These are phyloP conservation scores for Erebia ligea DNA, from an alignment of 2,888 invertebrate species.

Conservation along the genomic window DNA sequence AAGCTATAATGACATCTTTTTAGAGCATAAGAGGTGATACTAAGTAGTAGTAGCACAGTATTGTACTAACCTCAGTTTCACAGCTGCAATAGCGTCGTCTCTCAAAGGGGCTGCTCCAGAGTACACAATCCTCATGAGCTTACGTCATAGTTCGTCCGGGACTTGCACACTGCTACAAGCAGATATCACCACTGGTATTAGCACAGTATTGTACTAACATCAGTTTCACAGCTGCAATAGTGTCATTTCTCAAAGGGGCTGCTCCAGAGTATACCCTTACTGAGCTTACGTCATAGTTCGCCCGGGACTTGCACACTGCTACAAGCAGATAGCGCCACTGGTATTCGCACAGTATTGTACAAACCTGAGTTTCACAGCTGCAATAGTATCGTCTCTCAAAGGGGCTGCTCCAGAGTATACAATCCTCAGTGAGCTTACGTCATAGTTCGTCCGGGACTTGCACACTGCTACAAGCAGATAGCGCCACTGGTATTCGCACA, in stretches of 20 bases:
- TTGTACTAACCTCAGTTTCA: slow-evolving; percentile 51
- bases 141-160: slow-evolving; percentile 36
- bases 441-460: slow-evolving; percentile 37
- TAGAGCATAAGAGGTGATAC: no score
- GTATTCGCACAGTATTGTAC: no score
- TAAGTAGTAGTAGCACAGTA: slow-evolving; percentile 33
- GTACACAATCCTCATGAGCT: slow-evolving; percentile 49
- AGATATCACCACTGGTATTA: slow-evolving; percentile 39
- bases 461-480: slow-evolving; percentile 39
- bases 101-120: slow-evolving; percentile 77
- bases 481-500: slow-evolving; percentile 34
- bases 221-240: slow-evolving; percentile 58
- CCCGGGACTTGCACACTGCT: neutral
- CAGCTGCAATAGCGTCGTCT: slow-evolving; percentile 67
- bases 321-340: no score
- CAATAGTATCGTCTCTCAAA: slow-evolving; percentile 73
- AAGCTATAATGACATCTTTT: no score
- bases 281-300: slow-evolving; percentile 42
- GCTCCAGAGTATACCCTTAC: slow-evolving; percentile 68
- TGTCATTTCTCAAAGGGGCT: slow-evolving; percentile 74
- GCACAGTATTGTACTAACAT: no score
- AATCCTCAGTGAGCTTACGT: slow-evolving; percentile 42
- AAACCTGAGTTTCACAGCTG: slow-evolving; percentile 47
- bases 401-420: slow-evolving; percentile 77
- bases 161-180: slow-evolving; percentile 40